Base-by-base conservation (phyloP, 2,113 vertebrate species). In the Myiozetetes cayanensis region DNA sequence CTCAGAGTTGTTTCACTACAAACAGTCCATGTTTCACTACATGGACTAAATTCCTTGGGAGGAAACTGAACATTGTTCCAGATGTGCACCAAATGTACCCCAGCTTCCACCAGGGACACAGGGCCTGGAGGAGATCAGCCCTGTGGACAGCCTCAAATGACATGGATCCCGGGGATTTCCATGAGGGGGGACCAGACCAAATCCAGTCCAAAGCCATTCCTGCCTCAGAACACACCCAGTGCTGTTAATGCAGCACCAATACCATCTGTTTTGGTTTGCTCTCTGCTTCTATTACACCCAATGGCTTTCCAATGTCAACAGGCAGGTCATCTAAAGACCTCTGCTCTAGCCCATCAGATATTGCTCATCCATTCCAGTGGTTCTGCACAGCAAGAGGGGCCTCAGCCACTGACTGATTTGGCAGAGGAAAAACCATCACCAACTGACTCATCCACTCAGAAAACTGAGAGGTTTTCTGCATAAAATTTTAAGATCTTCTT, bases 251-350 rank as follows among this genome's bases (percentile, higher is more conserved):
- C 31, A 44, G 31, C 3, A 0, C n/a, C 39, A 79, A 28, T 39
- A 65, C 39, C 44, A 39, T 28, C 49, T 49, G 9, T n/a, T 59
- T 59, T 1, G 0, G 13, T 49, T 77, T 87, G n/a, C 10, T 59
- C 20, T 78, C 50, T 63, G 55, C 39, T 83, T 43, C 37, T 59
- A 7, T 15, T 13, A 27, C 10, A 50, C 23, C 27, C 63, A 53
- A 52, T 0, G 1, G 7, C 27, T 73, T 58, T 52, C 53, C 56
- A 50, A 5, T 25, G 12, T 30, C 0, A 0, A 17, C 43, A 68
- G 8, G 37, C 70, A 62, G 37, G 61, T 16, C 35, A 41, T 44
- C 8, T 47, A 18, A 63, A 53, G 35, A 73, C 5, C 9, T 65
- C n/a, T 80, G 62, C 6, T 82, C 15, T 61, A 49, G 19, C 13